Base-by-base conservation (phyloP, 2,888 invertebrate species). In the Tanytarsus gracilentus region DNA sequence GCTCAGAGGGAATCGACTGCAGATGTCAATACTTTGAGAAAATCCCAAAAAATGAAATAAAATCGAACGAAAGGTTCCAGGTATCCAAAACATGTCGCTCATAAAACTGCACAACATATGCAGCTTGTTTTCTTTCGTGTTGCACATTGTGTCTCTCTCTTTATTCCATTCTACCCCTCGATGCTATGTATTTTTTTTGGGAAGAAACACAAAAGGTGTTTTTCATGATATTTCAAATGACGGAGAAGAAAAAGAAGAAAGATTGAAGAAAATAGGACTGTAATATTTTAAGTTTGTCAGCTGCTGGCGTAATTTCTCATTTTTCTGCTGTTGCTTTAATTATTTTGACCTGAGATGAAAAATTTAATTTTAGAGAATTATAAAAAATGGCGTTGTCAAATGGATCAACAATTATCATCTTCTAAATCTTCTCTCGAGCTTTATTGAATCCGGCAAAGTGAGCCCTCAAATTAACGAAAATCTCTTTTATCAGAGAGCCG, bases 71-170 rank as follows among this genome's bases (percentile, higher is more conserved):
- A 5, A 49, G 26, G 40, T 23, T 56, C 21, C 55, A 56, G 55
- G 55, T 56, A 56, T 53, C 33, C 29, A 33, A 21, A 36, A 39
- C n/a, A 51, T 49, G 26, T 23, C 11, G 27, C 29, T 51, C 27
- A 25, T 21, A 48, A 58, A 58, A 58, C 58, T 58, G 58, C 58
- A 58, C 58, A 58, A 48, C 58, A 58, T 58, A 58, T 58, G 58
- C 58, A 58, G 27, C 48, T 58, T 58, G 27, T 58, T 30, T 44
- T 14, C 16, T 14, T 49, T 49, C 49, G 27, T 49, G 49, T 49
- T 49, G 26, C 49, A 49, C 26, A 49, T 26, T 49, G 49, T 49
- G 49, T 40, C 18, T 44, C n/a, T n/a, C n/a, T n/a, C n/a, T n/a
- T n/a, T 44, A 23, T 18, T 44, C 11, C 44, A 36, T 36, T 36